Base-by-base conservation (phyloP, 2,888 invertebrate genomes). In the Arctia plantaginis region DNA sequence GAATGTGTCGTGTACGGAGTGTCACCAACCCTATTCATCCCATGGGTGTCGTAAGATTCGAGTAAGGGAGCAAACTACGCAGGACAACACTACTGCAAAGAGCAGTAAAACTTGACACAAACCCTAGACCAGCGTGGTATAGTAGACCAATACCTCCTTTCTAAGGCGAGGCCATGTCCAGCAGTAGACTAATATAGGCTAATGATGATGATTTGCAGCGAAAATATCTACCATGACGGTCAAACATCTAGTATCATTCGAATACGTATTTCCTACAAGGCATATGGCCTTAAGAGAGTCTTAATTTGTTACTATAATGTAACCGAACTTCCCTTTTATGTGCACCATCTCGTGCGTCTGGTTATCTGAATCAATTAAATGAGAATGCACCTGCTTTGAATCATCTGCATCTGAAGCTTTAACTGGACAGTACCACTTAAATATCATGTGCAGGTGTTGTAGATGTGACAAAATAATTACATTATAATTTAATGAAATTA, bases 271-370 rank as follows among this genome's bases (percentile, higher is more conserved):
- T 47, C 35, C 18, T n/a, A 51, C 7, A 30, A 13, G 41, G 13
- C 27, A 30, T 41, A 41, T 51, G 30, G 27, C 12, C 41, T 10
- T 72, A 59, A 72, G n/a, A 67, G 67, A 73, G 72, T 64, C 62
- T 62, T 47, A 68, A 47, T n/a, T 72, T 20, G 68, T 62, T 71
- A 76, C 77, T 39, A 39, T 55, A 18, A 39, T 30, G 74, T n/a
- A n/a, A 59, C 68, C 72, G 85, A 77, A 80, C 82, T 83, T 79
- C 81, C 82, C 85, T 81, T 85, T 82, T 80, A 85, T 27, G 84
- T n/a, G n/a, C 23, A 15, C 35, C 18, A 68, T 71, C 67, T 66
- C 73, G 76, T 47, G 77, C 64, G 75, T 82, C 82, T 82, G 82
- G 79, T 84, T 41, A 80, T 75, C 83, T 78, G 77, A 78, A 69